Base-by-base conservation (phyloP, 1,140 invertebrate genomes). In the Lamellibrachia luymesi region DNA sequence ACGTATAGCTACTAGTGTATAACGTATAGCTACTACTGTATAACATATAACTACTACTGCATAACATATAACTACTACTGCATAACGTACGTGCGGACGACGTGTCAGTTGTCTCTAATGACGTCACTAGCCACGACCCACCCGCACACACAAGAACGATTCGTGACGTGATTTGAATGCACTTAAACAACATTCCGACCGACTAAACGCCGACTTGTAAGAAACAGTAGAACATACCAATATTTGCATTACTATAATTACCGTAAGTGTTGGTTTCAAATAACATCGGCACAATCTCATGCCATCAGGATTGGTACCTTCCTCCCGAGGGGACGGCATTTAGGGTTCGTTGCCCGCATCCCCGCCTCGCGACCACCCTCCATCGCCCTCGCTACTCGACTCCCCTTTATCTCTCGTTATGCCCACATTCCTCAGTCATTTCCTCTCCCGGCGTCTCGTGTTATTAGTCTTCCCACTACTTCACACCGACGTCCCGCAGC, bases 171-270 rank as follows among this genome's bases (percentile, higher is more conserved):
- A 80, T 80, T 17, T 80, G 13, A 80, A 80, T 80, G 64, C 17
- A 10, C 13, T 22, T 80, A 10, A 17, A 4, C 64, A 80, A 80
- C 64, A 80, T 80, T 80, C 64, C 64, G 25, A 22, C 7, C 64
- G 64, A 22, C 25, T 80, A 8, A 80, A 80, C 64, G 13, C 64
- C 64, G 25, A 80, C 13, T 10, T 80, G 64, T 22, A 80, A 80
- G 64, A 80, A 80, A 80, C 64, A 80, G 6, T 80, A 1, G 64
- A 80, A 80, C 13, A 80, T 80, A 80, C 64, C 64, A 80, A 80
- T 80, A 80, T 80, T 80, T 80, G 64, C 64, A 80, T 80, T 80
- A 80, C 64, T 80, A 80, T 80, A 80, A 80, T 80, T 80, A 80
- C 13, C 64, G 64, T 22, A 4, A 80, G 64, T 80, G 64, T 80